Conservation (phyloP, 2,113 vertebrate genomes). For the Albula glossodonta region DNA sequence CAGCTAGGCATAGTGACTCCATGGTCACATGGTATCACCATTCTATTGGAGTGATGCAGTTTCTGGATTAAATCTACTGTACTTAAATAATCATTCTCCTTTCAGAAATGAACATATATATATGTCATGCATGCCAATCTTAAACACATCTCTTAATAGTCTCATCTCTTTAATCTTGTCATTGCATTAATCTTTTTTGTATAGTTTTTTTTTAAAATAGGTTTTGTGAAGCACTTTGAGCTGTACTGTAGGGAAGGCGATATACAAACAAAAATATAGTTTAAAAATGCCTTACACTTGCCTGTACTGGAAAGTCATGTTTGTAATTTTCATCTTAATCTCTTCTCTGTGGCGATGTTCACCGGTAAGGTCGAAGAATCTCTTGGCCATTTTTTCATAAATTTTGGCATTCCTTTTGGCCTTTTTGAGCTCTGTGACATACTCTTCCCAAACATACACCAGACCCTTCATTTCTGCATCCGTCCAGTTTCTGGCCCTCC, state of each 20-base stretch:
- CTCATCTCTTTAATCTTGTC: no score
- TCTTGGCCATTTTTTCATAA: constrained; percentile 98
- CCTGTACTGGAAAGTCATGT: constrained; percentile 99
- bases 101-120: constrained; percentile 8
- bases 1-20: neutral
- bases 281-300: constrained; percentile 61
- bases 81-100: constrained; percentile 23
- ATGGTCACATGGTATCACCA: neutral
- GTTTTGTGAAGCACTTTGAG: no score
- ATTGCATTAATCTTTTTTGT: no score
- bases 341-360: constrained; percentile 95
- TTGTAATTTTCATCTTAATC: constrained; percentile 99
- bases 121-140: no score
- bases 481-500: constrained; percentile 96
- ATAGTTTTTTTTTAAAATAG: no score
- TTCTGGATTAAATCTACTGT: neutral
- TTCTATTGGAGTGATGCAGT: neutral
- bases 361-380: constrained; percentile 92
- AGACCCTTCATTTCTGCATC: constrained; percentile 96
- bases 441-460: constrained; percentile 95
- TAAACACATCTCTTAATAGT: no score
- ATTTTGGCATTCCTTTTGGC: constrained; percentile 97
- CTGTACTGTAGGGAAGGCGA: no score
- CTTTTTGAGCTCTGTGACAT: constrained; percentile 91
- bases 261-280: neutral